phyloP scores from a whole-genome alignment of 2,113 vertebrate species.

The Heloderma charlesbogerti region DNA sequence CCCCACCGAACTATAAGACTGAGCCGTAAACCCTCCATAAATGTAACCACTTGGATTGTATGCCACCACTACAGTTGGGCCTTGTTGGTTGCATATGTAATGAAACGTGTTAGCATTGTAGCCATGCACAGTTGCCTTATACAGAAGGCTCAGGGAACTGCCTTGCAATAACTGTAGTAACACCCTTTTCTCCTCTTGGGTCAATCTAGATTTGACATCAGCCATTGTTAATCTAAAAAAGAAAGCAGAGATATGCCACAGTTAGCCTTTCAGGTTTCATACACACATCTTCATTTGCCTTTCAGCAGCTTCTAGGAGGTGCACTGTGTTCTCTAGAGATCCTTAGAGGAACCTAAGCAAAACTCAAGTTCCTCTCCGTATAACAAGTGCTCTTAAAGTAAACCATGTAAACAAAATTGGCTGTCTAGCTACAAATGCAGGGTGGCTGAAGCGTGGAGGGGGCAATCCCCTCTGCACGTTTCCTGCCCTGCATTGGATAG shows the following conservation, averaged over 20 bases:
- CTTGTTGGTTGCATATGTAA: slow-evolving; percentile 5
- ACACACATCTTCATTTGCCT: neutral
- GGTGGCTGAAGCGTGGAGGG: too few species aligned
- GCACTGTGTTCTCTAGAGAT: too few species aligned
- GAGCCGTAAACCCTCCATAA: slow-evolving; percentile 1
- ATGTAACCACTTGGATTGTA: slow-evolving; percentile 26
- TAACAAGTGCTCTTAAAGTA: too few species aligned
- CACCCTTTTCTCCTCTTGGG: neutral
- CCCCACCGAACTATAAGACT: neutral
- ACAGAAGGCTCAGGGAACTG: neutral
- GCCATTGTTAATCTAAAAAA: slow-evolving; percentile 16
- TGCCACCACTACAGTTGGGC: slow-evolving; percentile 17
- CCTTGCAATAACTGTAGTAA: neutral
- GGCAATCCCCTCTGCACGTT: too few species aligned
- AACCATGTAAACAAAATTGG: too few species aligned
- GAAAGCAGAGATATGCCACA: neutral
- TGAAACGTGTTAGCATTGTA: neutral
- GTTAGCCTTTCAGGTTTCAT: neutral
- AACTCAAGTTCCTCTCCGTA: too few species aligned
- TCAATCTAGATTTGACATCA: neutral
- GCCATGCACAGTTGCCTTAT: slow-evolving; percentile 8
- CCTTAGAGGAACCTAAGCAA: too few species aligned
- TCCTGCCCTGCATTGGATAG: too few species aligned
- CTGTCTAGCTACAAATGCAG: too few species aligned
- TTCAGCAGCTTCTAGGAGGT: neutral